A percentile compares a stretch with the other conserved stretches of the same genome.
phyloP scores from a whole-genome alignment of 2,113 vertebrate genomes.

The Myrmecophaga tridactyla region DNA sequence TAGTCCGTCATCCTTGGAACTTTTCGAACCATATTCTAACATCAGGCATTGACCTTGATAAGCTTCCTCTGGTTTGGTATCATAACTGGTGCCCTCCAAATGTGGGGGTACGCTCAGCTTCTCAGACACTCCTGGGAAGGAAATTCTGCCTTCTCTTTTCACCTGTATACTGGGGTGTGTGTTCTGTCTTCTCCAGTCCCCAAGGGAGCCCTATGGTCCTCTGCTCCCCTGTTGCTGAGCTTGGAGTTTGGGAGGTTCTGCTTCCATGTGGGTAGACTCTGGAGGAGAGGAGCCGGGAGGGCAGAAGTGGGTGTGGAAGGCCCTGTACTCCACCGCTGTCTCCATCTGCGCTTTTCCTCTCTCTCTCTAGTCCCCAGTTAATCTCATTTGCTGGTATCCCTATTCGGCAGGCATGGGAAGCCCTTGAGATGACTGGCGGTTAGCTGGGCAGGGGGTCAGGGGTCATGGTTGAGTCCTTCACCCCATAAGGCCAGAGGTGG shows the following conservation, averaged over 20 bases:
- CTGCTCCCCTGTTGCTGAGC: background rate
- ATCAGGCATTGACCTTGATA: background rate
- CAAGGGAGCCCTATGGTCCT: background rate
- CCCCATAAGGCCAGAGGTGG: background rate
- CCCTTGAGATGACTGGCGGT: background rate
- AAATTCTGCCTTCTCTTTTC: slow-evolving; percentile 4
- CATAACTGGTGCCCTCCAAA: background rate
- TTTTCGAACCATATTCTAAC: background rate
- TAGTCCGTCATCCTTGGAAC: background rate
- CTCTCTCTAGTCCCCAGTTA: slow-evolving; percentile 20
- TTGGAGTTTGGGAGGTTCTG: background rate
- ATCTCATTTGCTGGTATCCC: slow-evolving; percentile 44
- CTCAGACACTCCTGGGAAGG: background rate
- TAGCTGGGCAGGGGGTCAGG: background rate
- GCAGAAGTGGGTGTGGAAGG: background rate
- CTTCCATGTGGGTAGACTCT: background rate
- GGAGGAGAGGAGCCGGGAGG: background rate
- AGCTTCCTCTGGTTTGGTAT: background rate
- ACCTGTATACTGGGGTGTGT: background rate
- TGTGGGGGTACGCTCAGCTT: background rate
- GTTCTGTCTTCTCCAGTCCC: background rate
- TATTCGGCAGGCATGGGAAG: background rate
- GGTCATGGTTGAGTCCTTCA: background rate
- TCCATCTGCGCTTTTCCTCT: background rate
- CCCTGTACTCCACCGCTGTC: background rate